phyloP scores from a whole-genome alignment of 2,888 invertebrate species.

The Eudasyphora cyanicolor region DNA sequence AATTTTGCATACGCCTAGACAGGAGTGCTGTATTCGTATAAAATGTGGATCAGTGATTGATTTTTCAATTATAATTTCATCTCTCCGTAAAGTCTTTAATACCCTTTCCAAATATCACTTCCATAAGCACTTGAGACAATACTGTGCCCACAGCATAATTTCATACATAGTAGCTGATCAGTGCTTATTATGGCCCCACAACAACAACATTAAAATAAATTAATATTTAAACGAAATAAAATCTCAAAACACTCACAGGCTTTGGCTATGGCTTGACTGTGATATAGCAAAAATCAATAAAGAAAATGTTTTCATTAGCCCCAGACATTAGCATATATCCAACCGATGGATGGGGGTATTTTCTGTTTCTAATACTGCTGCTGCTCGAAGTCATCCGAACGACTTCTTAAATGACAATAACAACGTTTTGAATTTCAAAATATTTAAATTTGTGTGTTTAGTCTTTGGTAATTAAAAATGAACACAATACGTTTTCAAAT shows the following conservation, averaged over 20 bases:
- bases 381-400: background rate
- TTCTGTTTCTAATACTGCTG: background rate
- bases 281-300: slow-evolving; percentile 39
- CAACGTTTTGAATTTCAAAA: slow-evolving; percentile 44
- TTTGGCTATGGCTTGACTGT: background rate
- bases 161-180: background rate
- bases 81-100: too few relatives aligned
- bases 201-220: slow-evolving; percentile 33
- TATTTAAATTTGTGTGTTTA: slow-evolving; percentile 52
- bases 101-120: too few relatives aligned
- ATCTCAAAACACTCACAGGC: slow-evolving; percentile 36
- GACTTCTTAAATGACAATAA: slow-evolving; percentile 31
- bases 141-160: background rate
- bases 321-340: slow-evolving; percentile 48
- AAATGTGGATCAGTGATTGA: too few relatives aligned
- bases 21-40: too few relatives aligned
- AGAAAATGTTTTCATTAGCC: slow-evolving; percentile 54
- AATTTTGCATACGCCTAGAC: too few relatives aligned
- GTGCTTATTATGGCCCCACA: too few relatives aligned
- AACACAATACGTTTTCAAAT: slow-evolving; percentile 52
- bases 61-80: too few relatives aligned
- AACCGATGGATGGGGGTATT: slow-evolving; percentile 33
- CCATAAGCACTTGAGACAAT: too few relatives aligned
- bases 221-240: slow-evolving; percentile 33
- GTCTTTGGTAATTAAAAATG: slow-evolving; percentile 51